Base-by-base conservation (phyloP, 2,888 invertebrate genomes). In the Phyllotreta cruciferae region DNA sequence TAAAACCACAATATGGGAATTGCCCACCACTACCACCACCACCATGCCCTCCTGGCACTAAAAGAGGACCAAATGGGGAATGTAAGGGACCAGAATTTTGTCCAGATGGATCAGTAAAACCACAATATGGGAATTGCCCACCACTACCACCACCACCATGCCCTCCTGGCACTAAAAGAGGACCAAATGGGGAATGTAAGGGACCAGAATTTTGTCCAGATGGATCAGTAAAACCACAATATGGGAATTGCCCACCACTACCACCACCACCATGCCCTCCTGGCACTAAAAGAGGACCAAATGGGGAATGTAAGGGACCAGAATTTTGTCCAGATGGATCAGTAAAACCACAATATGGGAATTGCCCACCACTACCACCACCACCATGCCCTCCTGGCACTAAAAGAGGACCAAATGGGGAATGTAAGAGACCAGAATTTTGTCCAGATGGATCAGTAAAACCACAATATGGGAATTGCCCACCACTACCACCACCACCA, bases 371-470 rank as follows among this genome's bases (percentile, higher is more conserved):
- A n/a, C n/a, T n/a, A 34, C 52, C 60, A 36, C 62, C 35, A 44
- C 50, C 58, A 47, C 56, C 64, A 5, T 67, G 68, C 50, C 71
- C 70, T 9, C 67, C 66, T 24, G 55, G 37, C 13, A 63, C 52
- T 34, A 55, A 52, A 45, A 42, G 11, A 35, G 41, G 62, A 36
- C 53, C 63, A 10, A 50, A 49, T 38, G 63, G 66, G 38, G 45
- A 37, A 39, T 71, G 64, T 37, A 13, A 39, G 38, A 47, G 45
- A 41, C 56, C n/a, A n/a, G n/a, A 49, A 49, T 44, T 63, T 0
- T 67, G 68, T 53, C 71, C 70, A 35, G 66, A 64, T 47, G 70
- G 72, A 14, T 66, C 53, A 4, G 36, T 52, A 9, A 35, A 44
- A 38, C 37, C 42, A 52, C 24, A 44, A 53, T 64, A 61, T 62